Evolutionary conservation across 2,797 vertebrate genomes (phyloP), one percentile per base, ranked within the genome.

Genomic region (Sebastes hopkinsi): DNA sequence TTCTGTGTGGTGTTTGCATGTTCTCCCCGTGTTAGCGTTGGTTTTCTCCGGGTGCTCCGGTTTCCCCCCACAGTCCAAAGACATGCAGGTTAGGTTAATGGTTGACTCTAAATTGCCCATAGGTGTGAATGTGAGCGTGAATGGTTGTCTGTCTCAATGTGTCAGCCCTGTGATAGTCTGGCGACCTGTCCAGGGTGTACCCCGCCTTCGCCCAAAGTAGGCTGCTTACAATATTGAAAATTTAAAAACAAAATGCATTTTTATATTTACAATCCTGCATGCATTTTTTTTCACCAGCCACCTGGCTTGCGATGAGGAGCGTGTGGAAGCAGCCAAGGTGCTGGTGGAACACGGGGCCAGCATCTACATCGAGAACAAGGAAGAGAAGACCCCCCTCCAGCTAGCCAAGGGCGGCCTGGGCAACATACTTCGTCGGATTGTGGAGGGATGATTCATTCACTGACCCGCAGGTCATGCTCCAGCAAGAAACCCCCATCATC

Each of bases 361-460:
- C 90, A 98, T 99, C 94, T 97, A 98, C 92, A 97, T 99, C 75
- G 97, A 98, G 88, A 99, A 99, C 92, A 99, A 99, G 90, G 98
- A 99, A 88, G 97, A 98, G 89, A 97, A 97, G 93, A 99, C 98
- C 0, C 98, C 99, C 1, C 88, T 99, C 60, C 98, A 99, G 94
- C 87, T 98, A 29, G 95, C 98, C n/a, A 98, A 96, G 89, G 96
- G 97, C 4, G 93, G 96, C 30, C 94, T 99, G 86, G 96, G 95
- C 23, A 93, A 94, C 66, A 22, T 97, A 69, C 96, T 99, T 11
- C 96, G 94, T 64, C 96, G 95, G 84, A 96, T 99, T 27, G 97
- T 97, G 16, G 97, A 99, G 91, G 97, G 96, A 78, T 98, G 96
- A 96, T 27, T 55, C 62, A 12, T 72, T 70, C 27, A 12, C 27